phyloP scores from a whole-genome alignment of 2,113 vertebrate genomes.

The Tragelaphus buxtoni region DNA sequence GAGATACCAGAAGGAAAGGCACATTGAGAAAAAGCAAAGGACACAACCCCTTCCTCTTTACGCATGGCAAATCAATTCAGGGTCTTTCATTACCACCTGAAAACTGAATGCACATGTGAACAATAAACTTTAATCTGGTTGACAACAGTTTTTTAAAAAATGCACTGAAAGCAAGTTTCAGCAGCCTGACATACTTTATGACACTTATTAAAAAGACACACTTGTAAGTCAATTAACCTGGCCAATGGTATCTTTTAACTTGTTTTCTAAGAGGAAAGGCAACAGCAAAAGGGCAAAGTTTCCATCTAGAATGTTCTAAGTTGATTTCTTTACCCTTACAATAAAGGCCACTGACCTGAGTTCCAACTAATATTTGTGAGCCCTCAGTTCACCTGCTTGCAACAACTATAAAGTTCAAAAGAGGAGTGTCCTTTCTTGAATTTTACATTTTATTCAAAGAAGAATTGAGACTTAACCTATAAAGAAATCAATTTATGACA shows the following conservation, averaged over 20 bases:
- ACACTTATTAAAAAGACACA: conserved; percentile 82
- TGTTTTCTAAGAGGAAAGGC: conserved; percentile 80
- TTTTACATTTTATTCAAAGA: not conserved
- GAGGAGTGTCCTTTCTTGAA: not conserved
- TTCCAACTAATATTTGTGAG: not conserved
- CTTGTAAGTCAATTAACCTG: conserved; percentile 83
- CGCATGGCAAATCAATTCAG: conserved; percentile 76
- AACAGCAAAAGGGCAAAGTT: conserved; percentile 73
- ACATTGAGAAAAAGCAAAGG: conserved; percentile 74
- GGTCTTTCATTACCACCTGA: conserved; percentile 78
- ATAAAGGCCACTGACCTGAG: conserved; percentile 50
- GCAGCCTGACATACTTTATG: conserved; percentile 80
- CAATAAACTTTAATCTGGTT: conserved; percentile 84
- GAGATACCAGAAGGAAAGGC: conserved; percentile 62
- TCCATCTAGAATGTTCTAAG: conserved; percentile 72
- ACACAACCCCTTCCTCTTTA: conserved; percentile 67
- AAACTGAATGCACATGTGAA: conserved; percentile 72
- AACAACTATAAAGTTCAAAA: not conserved
- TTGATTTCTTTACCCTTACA: conserved; percentile 66
- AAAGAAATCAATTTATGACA: not conserved
- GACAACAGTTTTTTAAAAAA: conserved; percentile 81
- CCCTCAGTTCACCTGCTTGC: not conserved
- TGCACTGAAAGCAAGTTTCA: conserved; percentile 79
- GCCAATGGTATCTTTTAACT: conserved; percentile 79
- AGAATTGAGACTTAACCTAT: not conserved